phyloP scores from a whole-genome alignment of 2,113 vertebrate genomes.

The Engraulis encrasicolus region DNA sequence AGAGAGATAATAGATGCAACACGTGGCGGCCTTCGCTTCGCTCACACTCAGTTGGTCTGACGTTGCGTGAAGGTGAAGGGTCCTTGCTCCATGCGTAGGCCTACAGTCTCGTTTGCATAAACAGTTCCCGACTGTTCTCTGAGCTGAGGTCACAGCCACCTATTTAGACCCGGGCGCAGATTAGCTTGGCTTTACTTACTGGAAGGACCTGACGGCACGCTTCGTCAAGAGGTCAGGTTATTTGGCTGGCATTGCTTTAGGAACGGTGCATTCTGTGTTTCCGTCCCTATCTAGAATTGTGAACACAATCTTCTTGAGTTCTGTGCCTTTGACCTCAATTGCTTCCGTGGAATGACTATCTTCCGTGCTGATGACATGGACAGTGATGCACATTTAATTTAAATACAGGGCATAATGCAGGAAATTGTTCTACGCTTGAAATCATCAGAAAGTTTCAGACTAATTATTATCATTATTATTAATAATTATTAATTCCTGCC shows the following conservation, averaged over 20 bases:
- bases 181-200: neutral
- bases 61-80: no score
- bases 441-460: no score
- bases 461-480: no score
- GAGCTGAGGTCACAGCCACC: neutral
- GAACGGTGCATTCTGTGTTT: conserved; percentile 8
- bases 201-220: neutral
- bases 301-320: neutral
- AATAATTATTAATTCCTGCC: no score
- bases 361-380: no score
- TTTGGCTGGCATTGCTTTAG: neutral
- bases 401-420: no score
- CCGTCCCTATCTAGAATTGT: neutral
- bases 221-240: neutral
- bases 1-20: no score
- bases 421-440: no score
- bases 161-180: neutral
- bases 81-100: no score
- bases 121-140: neutral
- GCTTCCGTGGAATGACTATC: neutral
- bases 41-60: no score
- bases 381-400: no score
- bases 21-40: no score
- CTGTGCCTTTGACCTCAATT: neutral
- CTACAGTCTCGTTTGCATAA: neutral